These are phyloP conservation scores for Agapornis canus DNA, from an alignment of 2,797 vertebrate genomes.

Conservation along the genomic window DNA sequence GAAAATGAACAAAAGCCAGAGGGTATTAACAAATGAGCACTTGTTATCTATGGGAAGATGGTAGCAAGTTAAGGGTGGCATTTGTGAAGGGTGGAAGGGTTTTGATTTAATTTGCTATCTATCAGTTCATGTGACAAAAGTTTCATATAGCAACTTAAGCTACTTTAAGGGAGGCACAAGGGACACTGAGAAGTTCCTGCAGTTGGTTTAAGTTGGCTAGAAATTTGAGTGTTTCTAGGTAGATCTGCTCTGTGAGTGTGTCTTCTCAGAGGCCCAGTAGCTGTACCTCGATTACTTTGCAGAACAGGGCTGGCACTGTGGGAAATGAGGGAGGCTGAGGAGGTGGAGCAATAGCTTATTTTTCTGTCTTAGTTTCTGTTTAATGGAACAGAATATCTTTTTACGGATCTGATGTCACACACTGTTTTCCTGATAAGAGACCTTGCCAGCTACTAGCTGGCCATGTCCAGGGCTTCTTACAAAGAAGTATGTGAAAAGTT, in stretches of 20 bases:
- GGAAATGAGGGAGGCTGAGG: not conserved
- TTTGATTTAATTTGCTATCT: not conserved
- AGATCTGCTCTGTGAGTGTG: not conserved
- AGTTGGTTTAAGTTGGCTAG: not conserved
- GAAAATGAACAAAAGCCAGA: not conserved
- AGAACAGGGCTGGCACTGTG: not conserved
- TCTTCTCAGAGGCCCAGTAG: not conserved
- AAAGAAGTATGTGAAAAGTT: not conserved
- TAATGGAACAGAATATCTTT: not conserved
- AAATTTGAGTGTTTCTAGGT: not conserved
- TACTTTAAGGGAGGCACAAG: not conserved
- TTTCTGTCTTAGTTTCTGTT: not conserved
- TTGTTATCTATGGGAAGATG: not conserved
- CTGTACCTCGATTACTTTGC: not conserved
- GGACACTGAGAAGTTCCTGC: not conserved
- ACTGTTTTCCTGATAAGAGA: not conserved
- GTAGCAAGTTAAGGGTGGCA: not conserved
- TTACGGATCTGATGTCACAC: not conserved
- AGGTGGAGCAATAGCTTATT: not conserved
- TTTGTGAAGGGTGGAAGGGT: not conserved
- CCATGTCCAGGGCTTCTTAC: not conserved
- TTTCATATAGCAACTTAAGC: not conserved
- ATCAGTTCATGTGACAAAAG: not conserved
- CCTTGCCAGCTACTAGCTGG: not conserved
- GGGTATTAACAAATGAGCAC: not conserved